A percentile compares a stretch with the other conserved stretches of the same genome.
Evolutionary conservation across 1,140 invertebrate genomes (phyloP).

Genomic region (Papilio dardanus): DNA sequence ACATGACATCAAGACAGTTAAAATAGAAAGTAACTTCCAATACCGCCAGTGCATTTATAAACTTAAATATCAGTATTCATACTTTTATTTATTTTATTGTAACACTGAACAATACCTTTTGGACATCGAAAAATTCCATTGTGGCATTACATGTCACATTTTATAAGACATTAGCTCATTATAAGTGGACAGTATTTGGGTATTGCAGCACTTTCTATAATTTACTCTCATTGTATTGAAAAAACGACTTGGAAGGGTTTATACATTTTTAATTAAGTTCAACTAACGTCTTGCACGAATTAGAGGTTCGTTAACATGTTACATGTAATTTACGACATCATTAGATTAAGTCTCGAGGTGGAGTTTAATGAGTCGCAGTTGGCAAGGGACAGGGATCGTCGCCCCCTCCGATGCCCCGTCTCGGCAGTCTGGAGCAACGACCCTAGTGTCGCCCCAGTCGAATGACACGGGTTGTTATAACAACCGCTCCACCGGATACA

Average conservation of each 20-base stretch:
- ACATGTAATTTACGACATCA: constrained; percentile 17
- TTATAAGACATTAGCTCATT: too few relatives aligned
- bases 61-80: background rate
- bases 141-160: too few relatives aligned
- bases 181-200: too few relatives aligned
- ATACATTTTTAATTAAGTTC: background rate
- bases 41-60: background rate
- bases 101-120: too few relatives aligned
- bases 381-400: constrained; percentile 60
- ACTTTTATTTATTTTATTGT: background rate
- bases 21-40: background rate
- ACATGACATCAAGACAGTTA: background rate
- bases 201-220: background rate
- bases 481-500: constrained; percentile 49
- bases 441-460: constrained; percentile 61
- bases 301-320: constrained; percentile 11
- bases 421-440: constrained; percentile 66
- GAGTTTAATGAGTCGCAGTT: constrained; percentile 50
- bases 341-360: constrained; percentile 12
- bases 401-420: constrained; percentile 63
- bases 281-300: background rate
- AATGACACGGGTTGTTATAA: constrained; percentile 66
- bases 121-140: too few relatives aligned
- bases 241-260: too few relatives aligned
- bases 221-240: background rate